Percentiles rank a stretch among this genome's conserved stretches.
These are phyloP conservation scores for Volucella bombylans DNA, from an alignment of 2,888 invertebrate genomes.

Conservation along the genomic window DNA sequence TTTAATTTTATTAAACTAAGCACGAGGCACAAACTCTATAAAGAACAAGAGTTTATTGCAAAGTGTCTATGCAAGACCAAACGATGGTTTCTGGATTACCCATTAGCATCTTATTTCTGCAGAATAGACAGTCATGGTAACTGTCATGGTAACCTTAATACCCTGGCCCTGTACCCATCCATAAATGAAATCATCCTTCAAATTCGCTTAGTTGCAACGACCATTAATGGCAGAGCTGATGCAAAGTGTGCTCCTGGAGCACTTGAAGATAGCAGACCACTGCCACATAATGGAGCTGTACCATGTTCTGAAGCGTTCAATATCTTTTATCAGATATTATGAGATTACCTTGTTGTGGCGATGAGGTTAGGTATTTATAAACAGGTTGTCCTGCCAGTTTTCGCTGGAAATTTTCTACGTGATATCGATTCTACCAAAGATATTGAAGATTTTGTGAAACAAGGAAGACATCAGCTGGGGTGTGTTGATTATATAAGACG, in stretches of 20 bases:
- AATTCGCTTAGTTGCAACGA: slow-evolving; percentile 31
- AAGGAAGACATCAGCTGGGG: slow-evolving; percentile 20
- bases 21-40: no score
- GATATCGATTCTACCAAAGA: slow-evolving; percentile 25
- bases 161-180: not conserved
- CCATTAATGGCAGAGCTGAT: not conserved
- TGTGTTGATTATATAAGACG: no score
- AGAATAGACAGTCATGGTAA: no score
- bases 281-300: not conserved
- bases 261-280: not conserved
- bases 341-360: slow-evolving; percentile 33
- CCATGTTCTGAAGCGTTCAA: slow-evolving; percentile 38
- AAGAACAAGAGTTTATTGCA: not conserved
- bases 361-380: slow-evolving; percentile 59
- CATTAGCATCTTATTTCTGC: slow-evolving; percentile 1
- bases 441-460: slow-evolving; percentile 34
- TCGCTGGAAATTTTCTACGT: not conserved
- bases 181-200: slow-evolving; percentile 27
- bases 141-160: not conserved
- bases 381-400: slow-evolving; percentile 44
- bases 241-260: slow-evolving; percentile 13
- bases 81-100: not conserved
- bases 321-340: slow-evolving; percentile 57
- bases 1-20: no score
- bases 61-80: not conserved